Evolutionary conservation across 1,140 invertebrate genomes (phyloP), one percentile per base, ranked within the genome.

Genomic region (Watersipora subatra): DNA sequence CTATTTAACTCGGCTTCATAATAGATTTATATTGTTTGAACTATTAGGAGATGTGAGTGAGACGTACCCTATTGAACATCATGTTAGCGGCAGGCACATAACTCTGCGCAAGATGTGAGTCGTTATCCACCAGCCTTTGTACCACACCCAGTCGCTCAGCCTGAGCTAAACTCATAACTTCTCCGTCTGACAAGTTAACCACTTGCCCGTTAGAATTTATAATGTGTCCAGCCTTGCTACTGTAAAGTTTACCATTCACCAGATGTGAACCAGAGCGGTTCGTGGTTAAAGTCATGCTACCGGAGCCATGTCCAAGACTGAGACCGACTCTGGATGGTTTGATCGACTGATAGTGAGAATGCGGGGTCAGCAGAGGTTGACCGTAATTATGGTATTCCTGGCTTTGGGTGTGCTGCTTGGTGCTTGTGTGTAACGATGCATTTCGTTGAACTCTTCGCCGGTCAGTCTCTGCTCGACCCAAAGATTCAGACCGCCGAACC

Each of bases 401-500:
- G 34, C 34, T 46, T n/a, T 46, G 34, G 34, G 34, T 46, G 7
- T n/a, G 34, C n/a, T 46, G 7, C 7, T 46, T 46, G 34, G 7
- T 46, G 34, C 34, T n/a, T 46, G 34, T 7, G 7, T 12, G 84
- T 85, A n/a, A 85, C 84, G 71, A 93, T 70, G 86, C n/a, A 46
- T 46, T 46, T 46, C 34, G 7, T n/a, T 46, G 34, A 12, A n/a
- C n/a, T n/a, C 34, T 7, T 84, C 86, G 24, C 88, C 88, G 15
- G 86, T 86, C 64, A 85, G 83, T 0, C 86, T 85, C 74, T 93
- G 88, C 78, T 89, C 88, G 7, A 93, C 81, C 28, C 86, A 85
- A 0, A 86, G 87, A 15, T 85, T 80, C 0, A 91, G 88, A 83
- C 95, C 91, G 28, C 85, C 85, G 71, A 95, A 85, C 69, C 85